These are phyloP conservation scores for Seriola dumerili DNA, from an alignment of 2,113 vertebrate genomes.

Conservation along the genomic window DNA sequence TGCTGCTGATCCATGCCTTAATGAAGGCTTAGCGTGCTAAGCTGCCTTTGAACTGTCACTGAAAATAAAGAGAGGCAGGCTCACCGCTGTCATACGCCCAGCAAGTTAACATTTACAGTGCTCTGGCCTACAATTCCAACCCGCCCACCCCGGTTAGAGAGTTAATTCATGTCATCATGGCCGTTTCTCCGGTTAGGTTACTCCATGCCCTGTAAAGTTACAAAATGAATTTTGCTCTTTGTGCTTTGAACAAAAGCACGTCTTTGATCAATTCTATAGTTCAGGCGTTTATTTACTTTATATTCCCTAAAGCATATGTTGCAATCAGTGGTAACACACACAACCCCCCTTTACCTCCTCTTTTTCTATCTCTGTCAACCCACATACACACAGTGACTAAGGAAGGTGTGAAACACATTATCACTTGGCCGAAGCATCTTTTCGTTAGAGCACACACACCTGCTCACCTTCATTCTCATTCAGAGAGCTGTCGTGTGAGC, in stretches of 20 bases:
- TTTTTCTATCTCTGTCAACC: not conserved
- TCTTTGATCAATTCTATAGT: not conserved
- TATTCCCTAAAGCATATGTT: not conserved
- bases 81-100: conserved; percentile 51
- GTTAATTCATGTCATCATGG: conserved; percentile 55
- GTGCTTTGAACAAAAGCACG: not conserved
- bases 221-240: not conserved
- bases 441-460: conserved; percentile 7
- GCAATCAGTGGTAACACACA: not conserved
- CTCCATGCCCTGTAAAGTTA: conserved; percentile 3
- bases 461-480: conserved; percentile 21
- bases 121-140: conserved; percentile 40
- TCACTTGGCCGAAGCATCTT: not conserved
- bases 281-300: not conserved
- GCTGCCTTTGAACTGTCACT: conserved; percentile 81
- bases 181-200: not conserved
- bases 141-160: conserved; percentile 43
- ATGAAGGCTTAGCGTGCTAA: conserved; percentile 73
- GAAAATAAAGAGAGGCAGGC: conserved; percentile 69
- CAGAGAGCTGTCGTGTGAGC: conserved; percentile 7
- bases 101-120: conserved; percentile 57
- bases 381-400: not conserved
- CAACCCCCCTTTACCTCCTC: too few species aligned
- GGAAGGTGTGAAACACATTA: conserved; percentile 12
- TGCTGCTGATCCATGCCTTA: conserved; percentile 72